Conservation (phyloP, 2,888 invertebrate species). For the Athalia circularis region DNA sequence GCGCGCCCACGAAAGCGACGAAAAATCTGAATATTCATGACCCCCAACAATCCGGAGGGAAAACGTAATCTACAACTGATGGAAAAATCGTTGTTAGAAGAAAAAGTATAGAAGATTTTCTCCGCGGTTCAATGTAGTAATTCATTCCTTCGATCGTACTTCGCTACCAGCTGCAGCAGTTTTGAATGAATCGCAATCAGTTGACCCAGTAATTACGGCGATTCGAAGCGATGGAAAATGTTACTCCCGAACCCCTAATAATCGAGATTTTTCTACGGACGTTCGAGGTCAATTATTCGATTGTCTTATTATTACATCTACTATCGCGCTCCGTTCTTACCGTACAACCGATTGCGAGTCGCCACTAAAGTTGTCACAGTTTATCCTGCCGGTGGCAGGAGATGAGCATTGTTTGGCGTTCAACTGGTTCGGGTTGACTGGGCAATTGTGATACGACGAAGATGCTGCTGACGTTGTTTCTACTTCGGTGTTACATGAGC, state of each 20-base stretch:
- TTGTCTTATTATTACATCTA: no score
- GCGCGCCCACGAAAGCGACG: not conserved
- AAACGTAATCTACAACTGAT: constrained; percentile 3
- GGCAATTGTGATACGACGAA: constrained; percentile 35
- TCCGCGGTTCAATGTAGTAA: not conserved
- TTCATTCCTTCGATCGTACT: not conserved
- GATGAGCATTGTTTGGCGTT: constrained; percentile 35
- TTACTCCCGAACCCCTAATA: no score
- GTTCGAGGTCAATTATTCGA: no score
- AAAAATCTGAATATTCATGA: constrained; percentile 26
- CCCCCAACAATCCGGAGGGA: not conserved
- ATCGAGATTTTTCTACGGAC: no score
- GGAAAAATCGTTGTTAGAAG: not conserved
- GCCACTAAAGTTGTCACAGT: not conserved
- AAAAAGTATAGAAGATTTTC: not conserved
- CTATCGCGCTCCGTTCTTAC: no score
- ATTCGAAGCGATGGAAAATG: no score
- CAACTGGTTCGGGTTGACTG: constrained; percentile 20
- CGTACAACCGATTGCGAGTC: no score
- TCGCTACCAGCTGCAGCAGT: not conserved
- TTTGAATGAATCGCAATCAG: not conserved
- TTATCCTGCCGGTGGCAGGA: constrained; percentile 2
- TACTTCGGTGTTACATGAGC: not conserved
- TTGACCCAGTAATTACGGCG: no score
- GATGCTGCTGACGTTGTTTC: constrained; percentile 10